Percentiles rank a stretch among this genome's conserved stretches.
These are phyloP conservation scores for Pseudanteris insignis DNA, from an alignment of 2,888 invertebrate genomes.

Conservation along the genomic window DNA sequence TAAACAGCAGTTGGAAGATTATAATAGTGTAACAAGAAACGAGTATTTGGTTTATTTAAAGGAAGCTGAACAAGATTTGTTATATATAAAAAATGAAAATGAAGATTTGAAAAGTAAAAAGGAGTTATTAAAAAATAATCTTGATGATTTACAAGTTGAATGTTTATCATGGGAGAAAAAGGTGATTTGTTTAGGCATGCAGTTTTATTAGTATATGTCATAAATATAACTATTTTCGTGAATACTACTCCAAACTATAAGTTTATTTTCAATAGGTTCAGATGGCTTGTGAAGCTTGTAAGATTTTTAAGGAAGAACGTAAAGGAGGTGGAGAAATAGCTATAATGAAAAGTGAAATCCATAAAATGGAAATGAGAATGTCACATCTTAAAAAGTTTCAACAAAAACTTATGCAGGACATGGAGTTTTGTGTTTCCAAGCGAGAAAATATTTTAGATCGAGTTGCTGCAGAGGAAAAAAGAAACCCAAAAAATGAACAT, in stretches of 20 bases:
- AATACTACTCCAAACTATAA: too few relatives aligned
- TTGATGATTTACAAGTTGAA: conserved; percentile 70
- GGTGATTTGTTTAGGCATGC: conserved; percentile 6
- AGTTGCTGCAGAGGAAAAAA: conserved; percentile 70
- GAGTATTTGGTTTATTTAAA: conserved; percentile 69
- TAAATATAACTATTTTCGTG: too few relatives aligned
- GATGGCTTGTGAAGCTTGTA: conserved; percentile 77
- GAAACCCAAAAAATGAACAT: conserved; percentile 65
- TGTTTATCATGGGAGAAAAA: conserved; percentile 22
- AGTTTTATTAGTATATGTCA: too few relatives aligned
- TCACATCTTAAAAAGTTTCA: conserved; percentile 70
- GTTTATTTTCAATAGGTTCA: conserved; percentile 57
- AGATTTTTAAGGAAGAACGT: conserved; percentile 74
- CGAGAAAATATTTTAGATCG: conserved; percentile 73
- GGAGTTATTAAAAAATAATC: conserved; percentile 71
- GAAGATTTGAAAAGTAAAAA: conserved; percentile 75
- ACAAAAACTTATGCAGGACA: conserved; percentile 72
- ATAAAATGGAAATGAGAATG: conserved; percentile 79
- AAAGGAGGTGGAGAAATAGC: conserved; percentile 77
- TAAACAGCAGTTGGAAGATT: conserved; percentile 69
- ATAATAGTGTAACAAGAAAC: conserved; percentile 69
- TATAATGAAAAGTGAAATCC: conserved; percentile 82
- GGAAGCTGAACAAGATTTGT: conserved; percentile 76
- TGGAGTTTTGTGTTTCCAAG: conserved; percentile 74
- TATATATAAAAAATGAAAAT: conserved; percentile 76